Evolutionary conservation across 1,140 invertebrate species (phyloP), one percentile per base, ranked within the genome.

Genomic region (Drosophila auraria): DNA sequence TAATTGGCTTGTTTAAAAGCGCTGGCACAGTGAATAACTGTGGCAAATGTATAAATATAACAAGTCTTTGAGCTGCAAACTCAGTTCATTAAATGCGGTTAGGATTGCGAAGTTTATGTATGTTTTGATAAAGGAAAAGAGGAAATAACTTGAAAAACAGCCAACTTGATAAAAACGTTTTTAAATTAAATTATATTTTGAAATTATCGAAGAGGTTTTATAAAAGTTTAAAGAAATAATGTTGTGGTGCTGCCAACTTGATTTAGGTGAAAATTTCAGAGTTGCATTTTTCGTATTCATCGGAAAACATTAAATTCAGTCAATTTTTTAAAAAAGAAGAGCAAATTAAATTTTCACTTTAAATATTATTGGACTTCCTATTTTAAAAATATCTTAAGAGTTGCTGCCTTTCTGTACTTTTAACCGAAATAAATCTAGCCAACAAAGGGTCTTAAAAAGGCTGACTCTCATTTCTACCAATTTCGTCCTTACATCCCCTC

Each of bases 1-100:
- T 87, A 87, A 87, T 87, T 87, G 83, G 83, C 80, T 50, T 66
- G 62, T 68, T 54, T 40, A 73, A 76, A 58, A 45, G 45, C 8
- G 25, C 23, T 61, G 42, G 30, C 27, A 78, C 63, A 45, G 33
- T 44, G 42, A 33, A 50, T 50, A 50, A 44, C 49, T 57, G 50
- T 63, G 42, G 69, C 53, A 47, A 72, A 40, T 64, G 65, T 59
- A 49, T 17, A 69, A 49, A 54, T n/a, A 44, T 20, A 56, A 56
- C 33, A 45, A 45, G 27, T 40, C 66, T 71, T 72, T 71, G 51
- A 50, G 51, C 20, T 15, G 51, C 20, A 70, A 51, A 71, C 44
- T 70, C 12, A 27, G 38, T 70, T 72, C 63, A 70, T 70, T 68
- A 70, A 50, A 42, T 25, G 51, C 12, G 27, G 20, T 5, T 57